Conservation (phyloP, 2,113 vertebrate species). For the Guaruba guarouba region DNA sequence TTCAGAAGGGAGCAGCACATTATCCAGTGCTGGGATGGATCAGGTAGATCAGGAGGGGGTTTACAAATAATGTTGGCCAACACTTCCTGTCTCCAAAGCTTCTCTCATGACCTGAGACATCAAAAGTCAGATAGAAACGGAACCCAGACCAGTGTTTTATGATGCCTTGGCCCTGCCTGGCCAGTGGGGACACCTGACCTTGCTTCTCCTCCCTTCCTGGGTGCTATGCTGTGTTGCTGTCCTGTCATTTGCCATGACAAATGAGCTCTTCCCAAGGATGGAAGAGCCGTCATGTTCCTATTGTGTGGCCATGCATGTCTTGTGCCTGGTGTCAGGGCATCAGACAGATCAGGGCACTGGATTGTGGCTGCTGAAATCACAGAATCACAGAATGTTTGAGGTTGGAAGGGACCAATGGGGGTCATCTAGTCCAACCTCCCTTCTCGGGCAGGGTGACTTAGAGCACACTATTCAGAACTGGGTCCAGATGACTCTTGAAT, state of each 20-base stretch:
- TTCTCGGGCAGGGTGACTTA: neutral
- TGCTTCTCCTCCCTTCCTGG: neutral
- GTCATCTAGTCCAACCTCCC: neutral
- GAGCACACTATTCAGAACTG: neutral
- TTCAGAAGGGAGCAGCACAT: neutral
- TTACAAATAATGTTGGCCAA: neutral
- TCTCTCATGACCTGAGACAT: neutral
- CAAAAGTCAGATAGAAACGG: neutral
- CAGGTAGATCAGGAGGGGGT: neutral
- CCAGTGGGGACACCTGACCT: neutral
- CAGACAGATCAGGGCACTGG: neutral
- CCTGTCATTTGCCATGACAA: rapidly evolving
- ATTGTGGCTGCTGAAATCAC: neutral
- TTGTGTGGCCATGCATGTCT: neutral
- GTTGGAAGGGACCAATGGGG: neutral
- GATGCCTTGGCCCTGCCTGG: neutral
- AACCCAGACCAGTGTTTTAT: neutral
- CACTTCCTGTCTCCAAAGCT: neutral
- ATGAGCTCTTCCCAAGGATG: neutral
- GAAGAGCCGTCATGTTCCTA: rapidly evolving
- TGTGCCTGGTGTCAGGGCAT: rapidly evolving
- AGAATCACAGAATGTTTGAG: neutral
- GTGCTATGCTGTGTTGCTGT: rapidly evolving
- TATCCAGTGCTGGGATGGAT: neutral
- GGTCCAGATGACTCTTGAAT: neutral